Percentiles rank a stretch among this genome's conserved stretches.
phyloP scores from a whole-genome alignment of 2,888 invertebrate genomes.

The Apotomis turbidana region DNA sequence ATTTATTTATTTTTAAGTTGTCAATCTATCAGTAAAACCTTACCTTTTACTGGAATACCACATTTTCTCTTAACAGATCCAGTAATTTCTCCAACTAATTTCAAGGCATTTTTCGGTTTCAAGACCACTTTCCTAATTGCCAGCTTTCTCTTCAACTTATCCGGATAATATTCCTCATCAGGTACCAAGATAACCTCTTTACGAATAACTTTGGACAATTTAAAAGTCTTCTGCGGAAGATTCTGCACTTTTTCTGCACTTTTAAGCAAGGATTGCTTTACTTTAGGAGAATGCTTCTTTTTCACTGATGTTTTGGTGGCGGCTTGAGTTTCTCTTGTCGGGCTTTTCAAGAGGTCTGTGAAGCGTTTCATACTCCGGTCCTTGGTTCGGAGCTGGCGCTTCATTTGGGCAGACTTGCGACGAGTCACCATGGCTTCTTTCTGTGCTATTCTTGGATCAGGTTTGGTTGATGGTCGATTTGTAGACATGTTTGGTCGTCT shows the following conservation, averaged over 20 bases:
- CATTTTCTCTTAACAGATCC: constrained; percentile 64
- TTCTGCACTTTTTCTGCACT: constrained; percentile 42
- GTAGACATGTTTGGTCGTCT: constrained; percentile 46
- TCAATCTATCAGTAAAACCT: background rate
- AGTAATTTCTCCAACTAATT: constrained; percentile 53
- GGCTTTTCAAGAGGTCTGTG: constrained; percentile 46
- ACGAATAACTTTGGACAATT: constrained; percentile 18
- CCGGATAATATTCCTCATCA: constrained; percentile 60
- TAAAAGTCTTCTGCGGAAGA: constrained; percentile 33
- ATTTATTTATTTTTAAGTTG: too few relatives aligned
- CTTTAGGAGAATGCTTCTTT: constrained; percentile 36
- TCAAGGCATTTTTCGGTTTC: constrained; percentile 59
- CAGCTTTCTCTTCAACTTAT: constrained; percentile 56
- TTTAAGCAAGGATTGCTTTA: constrained; percentile 40
- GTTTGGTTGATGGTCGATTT: constrained; percentile 39
- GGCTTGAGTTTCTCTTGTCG: constrained; percentile 33
- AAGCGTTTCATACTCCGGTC: constrained; percentile 47
- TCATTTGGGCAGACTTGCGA: constrained; percentile 57
- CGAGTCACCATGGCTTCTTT: constrained; percentile 59
- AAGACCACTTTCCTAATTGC: constrained; percentile 56
- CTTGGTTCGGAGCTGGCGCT: constrained; percentile 48
- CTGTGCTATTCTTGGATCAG: constrained; percentile 47
- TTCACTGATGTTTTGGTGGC: constrained; percentile 43
- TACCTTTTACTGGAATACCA: constrained; percentile 60
- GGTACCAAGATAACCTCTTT: constrained; percentile 12